phyloP scores from a whole-genome alignment of 2,888 invertebrate species.

The Noctua fimbriata region DNA sequence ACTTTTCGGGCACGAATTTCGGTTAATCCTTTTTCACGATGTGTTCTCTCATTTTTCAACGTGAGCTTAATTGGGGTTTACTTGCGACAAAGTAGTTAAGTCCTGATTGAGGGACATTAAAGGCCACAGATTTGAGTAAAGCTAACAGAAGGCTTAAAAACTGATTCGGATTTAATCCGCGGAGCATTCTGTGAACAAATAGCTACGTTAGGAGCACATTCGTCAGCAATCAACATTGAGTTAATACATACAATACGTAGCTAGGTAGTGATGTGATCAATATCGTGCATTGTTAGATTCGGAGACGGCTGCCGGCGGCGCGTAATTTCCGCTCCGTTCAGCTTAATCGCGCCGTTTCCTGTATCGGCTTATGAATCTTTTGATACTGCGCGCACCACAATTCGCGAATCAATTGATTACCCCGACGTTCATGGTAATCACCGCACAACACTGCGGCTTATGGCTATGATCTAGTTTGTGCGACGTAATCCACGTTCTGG shows the following conservation, averaged over 20 bases:
- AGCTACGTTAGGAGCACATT: conserved; percentile 37
- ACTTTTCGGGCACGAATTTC: conserved; percentile 61
- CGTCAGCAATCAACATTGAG: conserved; percentile 59
- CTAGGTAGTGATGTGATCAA: conserved; percentile 65
- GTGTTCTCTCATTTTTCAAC: conserved; percentile 59
- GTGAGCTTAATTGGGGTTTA: conserved; percentile 57
- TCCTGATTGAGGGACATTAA: conserved; percentile 45
- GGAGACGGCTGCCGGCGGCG: conserved; percentile 66
- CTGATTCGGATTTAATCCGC: conserved; percentile 34
- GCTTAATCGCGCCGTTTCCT: conserved; percentile 68
- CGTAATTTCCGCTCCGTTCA: conserved; percentile 70
- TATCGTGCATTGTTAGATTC: conserved; percentile 69
- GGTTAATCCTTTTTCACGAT: conserved; percentile 61
- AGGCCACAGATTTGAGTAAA: conserved; percentile 46
- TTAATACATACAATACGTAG: conserved; percentile 53
- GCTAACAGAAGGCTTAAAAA: conserved; percentile 35
- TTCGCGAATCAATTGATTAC: conserved; percentile 68
- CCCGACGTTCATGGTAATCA: conserved; percentile 60
- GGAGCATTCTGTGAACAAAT: conserved; percentile 33
- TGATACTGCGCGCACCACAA: conserved; percentile 60
- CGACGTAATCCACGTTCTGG: conserved; percentile 46
- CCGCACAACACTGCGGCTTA: conserved; percentile 50
- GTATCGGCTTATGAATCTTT: conserved; percentile 69
- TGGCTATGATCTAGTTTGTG: conserved; percentile 58
- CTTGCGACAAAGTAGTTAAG: conserved; percentile 57